Conservation (phyloP, 2,888 invertebrate genomes). For the Calameuta pallipes region DNA sequence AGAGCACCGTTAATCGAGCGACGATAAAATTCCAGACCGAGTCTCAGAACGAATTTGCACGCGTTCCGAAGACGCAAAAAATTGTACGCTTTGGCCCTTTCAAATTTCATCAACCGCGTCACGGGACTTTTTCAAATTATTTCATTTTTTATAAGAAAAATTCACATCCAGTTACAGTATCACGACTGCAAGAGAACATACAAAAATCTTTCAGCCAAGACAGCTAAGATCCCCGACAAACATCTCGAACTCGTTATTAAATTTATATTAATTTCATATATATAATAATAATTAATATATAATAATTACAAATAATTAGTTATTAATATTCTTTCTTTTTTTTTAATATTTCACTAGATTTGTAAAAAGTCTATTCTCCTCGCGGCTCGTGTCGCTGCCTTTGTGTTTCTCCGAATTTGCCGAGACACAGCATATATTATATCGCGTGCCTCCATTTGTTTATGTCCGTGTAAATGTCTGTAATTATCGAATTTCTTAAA, state of each 20-base stretch:
- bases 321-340: conserved; percentile 47
- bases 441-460: neutral
- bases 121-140: neutral
- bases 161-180: neutral
- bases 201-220: neutral
- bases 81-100: neutral
- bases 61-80: neutral
- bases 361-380: conserved; percentile 48
- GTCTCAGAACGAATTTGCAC: neutral
- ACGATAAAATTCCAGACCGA: neutral
- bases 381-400: conserved; percentile 5
- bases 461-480: neutral
- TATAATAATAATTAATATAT: conserved; percentile 38
- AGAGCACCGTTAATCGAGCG: neutral
- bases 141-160: neutral
- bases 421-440: neutral
- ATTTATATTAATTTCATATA: conserved; percentile 58
- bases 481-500: neutral
- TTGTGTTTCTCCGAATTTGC: neutral
- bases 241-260: conserved; percentile 43
- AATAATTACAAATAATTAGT: conserved; percentile 44
- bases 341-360: conserved; percentile 64
- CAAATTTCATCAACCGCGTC: neutral
- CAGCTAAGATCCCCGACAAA: conserved; percentile 31
- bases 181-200: neutral